Percentiles rank a stretch among this genome's conserved stretches.
phyloP scores from a whole-genome alignment of 2,888 invertebrate species.

The Syrista parreyssii region DNA sequence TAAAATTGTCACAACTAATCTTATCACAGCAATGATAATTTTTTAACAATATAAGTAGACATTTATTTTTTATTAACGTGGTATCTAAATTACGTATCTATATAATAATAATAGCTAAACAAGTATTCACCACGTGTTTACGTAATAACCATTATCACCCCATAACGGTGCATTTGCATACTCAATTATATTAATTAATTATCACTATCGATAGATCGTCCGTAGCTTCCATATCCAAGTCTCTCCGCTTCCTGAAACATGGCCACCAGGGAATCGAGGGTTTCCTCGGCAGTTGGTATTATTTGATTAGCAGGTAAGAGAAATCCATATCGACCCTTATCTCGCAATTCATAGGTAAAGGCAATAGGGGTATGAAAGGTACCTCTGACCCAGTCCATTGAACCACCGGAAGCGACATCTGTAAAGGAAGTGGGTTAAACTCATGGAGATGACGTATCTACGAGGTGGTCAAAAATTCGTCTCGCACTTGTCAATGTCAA shows the following conservation, averaged over 20 bases:
- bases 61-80: not conserved
- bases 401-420: conserved; percentile 46
- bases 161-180: not conserved
- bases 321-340: conserved; percentile 76
- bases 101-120: not conserved
- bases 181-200: no score
- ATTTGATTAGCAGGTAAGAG: conserved; percentile 76
- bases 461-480: not conserved
- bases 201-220: not conserved
- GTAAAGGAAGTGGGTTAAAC: not conserved
- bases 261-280: conserved; percentile 69
- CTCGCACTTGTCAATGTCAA: not conserved
- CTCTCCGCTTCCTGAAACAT: conserved; percentile 67
- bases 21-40: not conserved
- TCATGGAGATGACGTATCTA: not conserved
- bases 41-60: not conserved
- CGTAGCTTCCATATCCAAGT: conserved; percentile 62
- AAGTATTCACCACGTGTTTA: not conserved
- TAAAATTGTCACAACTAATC: not conserved
- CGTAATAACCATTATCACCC: not conserved
- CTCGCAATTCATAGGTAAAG: conserved; percentile 71
- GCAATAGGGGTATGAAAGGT: conserved; percentile 63
- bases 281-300: conserved; percentile 71
- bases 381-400: conserved; percentile 66
- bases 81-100: not conserved